Conservation (phyloP, 2,797 vertebrate species). For the Hoplostethus mediterraneus region DNA sequence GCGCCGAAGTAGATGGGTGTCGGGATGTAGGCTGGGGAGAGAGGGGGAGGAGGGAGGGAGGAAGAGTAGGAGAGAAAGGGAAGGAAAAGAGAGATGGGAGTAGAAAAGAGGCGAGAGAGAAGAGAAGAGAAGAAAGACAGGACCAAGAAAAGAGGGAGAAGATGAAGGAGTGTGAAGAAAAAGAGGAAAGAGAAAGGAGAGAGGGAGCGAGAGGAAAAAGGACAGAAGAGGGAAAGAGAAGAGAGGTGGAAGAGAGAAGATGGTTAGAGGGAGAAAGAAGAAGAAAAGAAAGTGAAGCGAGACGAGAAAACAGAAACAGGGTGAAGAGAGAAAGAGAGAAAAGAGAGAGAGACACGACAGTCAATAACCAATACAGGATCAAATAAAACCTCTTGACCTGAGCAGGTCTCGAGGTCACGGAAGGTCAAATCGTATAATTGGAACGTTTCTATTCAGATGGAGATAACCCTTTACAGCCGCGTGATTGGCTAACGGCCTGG, state of each 20-base stretch:
- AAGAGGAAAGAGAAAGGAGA: not conserved
- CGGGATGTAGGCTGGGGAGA: constrained; percentile 95
- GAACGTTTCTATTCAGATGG: too few relatives aligned
- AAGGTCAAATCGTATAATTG: too few relatives aligned
- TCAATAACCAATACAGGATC: too few relatives aligned
- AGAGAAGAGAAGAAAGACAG: not conserved
- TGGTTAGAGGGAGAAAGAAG: too few relatives aligned
- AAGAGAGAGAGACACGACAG: too few relatives aligned
- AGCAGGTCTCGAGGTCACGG: too few relatives aligned
- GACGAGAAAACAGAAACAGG: too few relatives aligned
- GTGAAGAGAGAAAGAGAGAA: not conserved
- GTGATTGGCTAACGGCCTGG: too few relatives aligned
- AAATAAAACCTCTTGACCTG: too few relatives aligned
- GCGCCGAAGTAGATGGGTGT: constrained; percentile 99
- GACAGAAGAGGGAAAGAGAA: not conserved
- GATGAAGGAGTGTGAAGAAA: not conserved
- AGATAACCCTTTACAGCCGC: too few relatives aligned
- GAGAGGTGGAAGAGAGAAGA: not conserved
- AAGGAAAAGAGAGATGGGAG: too few relatives aligned
- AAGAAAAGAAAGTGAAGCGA: not conserved
- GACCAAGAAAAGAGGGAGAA: not conserved
- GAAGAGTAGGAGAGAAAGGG: too few relatives aligned
- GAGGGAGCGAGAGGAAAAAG: not conserved
- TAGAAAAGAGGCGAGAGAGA: not conserved
- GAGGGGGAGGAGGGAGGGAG: constrained; percentile 76